Base-by-base conservation (phyloP, 2,113 vertebrate species). In the Nothoprocta perdicaria region DNA sequence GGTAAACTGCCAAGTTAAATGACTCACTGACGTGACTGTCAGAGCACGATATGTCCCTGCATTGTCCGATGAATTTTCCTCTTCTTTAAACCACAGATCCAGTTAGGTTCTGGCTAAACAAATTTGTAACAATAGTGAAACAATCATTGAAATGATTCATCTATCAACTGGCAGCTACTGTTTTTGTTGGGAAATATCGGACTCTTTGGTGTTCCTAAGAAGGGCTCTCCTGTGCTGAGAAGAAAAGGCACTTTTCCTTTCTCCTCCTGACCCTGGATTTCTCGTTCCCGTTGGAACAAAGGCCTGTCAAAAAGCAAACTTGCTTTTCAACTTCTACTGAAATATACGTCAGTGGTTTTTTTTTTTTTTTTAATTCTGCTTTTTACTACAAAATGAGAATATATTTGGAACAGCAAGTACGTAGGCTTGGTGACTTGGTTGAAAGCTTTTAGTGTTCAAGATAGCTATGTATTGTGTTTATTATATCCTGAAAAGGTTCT, bases 301-400 rank as follows among this genome's bases (percentile, higher is more conserved):
- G 65, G 5, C 8, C 5, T 33, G 84, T 69, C 63, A 7, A 41
- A 73, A 77, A 60, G 11, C 17, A 19, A n/a, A 31, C 2, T 60
- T 48, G 48, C 46, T 46, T 46, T 48, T 84, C 53, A 61, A 22
- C 45, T 78, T 82, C 50, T 82, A 17, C 27, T 5, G 3, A 40
- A 77, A 48, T 48, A 41, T 24, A 60, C 90, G 4, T 17, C 57
- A 68, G 33, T 89, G 48, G 48, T 52, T 8, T 65, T 52, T 24
- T 24, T 19, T 43, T 46, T 19, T 46, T 46, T 46, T 45, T 45
- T 24, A 22, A 41, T 77, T 2, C 8, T 81, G 24, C 0, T 0
- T 55, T 84, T 6, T 8, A 87, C 66, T 66, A 22, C n/a, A 77
- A 63, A 58, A 53, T 1, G 1, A 67, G 26, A 67, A 38, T 67